Base-by-base conservation (phyloP, 2,888 invertebrate species). In the Pheosia gnoma region DNA sequence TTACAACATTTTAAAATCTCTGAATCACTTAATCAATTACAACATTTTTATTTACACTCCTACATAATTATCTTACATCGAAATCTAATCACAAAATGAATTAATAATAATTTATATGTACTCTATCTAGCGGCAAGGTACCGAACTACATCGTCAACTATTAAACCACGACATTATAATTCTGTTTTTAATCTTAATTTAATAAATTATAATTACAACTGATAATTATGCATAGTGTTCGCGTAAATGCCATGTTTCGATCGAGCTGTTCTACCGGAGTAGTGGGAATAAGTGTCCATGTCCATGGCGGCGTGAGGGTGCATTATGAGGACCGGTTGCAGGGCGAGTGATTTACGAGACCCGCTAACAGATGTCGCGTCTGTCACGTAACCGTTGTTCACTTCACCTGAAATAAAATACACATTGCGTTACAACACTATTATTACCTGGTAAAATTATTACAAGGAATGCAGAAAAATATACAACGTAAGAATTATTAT, bases 281-380 rank as follows among this genome's bases (percentile, higher is more conserved):
- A 97, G 80, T 97, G 97, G 0, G 97, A 97, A 83, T 96, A 97
- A 3, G 96, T 95, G 81, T 97, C 97, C 80, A 95, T 94, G 64
- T 95, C 95, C 82, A 95, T 94, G 9, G 95, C 94, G 0, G 95
- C 88, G 79, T 94, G 94, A 0, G 96, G 95, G 51, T 96, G 97
- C 94, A 97, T 96, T 77, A 98, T 90, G 58, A 98, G 91, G 8
- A 98, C 98, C 3, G 98, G 98, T 87, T 98, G 97, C 9, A 98
- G 90, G 59, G 97, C 97, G 7, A 98, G 93, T 0, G 98, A 97
- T 86, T 98, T 98, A 61, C 98, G 94, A 0, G 98, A 98, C 0
- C 97, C 97, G 9, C 97, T 96, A 59, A 98, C 95, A 71, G 97
- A 98, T 70, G 97, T 96, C 39, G 96, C 96, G 85, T 98, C 98